Conservation (phyloP, 2,797 vertebrate genomes). For the Rallus crepitans region DNA sequence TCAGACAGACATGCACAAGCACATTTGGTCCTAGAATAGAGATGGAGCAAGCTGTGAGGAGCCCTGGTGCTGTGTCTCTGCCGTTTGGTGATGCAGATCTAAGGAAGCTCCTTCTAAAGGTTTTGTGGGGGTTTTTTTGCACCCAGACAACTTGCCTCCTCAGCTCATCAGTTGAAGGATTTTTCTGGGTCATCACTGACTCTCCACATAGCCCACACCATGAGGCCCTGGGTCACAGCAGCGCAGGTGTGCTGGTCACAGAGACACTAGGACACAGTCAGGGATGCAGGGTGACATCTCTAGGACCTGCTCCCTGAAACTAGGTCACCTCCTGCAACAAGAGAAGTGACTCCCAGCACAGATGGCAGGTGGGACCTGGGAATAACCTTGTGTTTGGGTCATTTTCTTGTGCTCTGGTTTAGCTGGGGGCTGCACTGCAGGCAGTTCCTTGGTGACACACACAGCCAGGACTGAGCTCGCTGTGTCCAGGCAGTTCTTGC, state of each 20-base stretch:
- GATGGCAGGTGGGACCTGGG: neutral
- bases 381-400: slow-evolving; percentile 17
- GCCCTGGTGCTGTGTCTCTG: neutral
- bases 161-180: neutral
- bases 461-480: neutral
- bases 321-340: slow-evolving; percentile 45
- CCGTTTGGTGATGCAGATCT: neutral
- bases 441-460: neutral
- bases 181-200: slow-evolving; percentile 36
- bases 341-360: neutral
- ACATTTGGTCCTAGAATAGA: neutral
- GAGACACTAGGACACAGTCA: neutral
- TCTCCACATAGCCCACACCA: neutral
- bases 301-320: neutral
- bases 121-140: neutral
- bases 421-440: neutral
- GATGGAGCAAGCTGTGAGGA: neutral
- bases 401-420: neutral
- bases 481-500: neutral
- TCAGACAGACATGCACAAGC: neutral
- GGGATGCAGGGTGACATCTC: neutral
- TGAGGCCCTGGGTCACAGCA: neutral
- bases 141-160: neutral
- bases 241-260: neutral
- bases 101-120: neutral